Evolutionary conservation across 1,140 invertebrate genomes (phyloP).

Genomic region (Drosophila arawakana): DNA sequence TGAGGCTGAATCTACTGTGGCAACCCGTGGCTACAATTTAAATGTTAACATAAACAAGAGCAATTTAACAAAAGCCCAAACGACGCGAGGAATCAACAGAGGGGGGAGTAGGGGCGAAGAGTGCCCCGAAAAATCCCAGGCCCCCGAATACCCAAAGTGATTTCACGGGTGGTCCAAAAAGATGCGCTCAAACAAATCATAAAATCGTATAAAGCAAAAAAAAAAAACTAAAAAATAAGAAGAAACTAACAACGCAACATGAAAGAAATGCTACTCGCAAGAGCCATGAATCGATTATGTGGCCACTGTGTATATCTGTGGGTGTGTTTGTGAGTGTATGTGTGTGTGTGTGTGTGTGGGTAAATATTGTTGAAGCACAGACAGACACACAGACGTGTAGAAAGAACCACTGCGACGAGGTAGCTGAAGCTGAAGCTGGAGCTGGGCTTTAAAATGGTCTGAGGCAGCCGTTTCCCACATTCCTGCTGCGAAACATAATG

Average conservation of each 20-base stretch:
- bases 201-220: conserved; percentile 63
- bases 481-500: conserved; percentile 82
- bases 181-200: conserved; percentile 83
- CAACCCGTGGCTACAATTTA: conserved; percentile 83
- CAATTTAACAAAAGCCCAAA: conserved; percentile 79
- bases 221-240: conserved; percentile 36
- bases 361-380: conserved; percentile 48
- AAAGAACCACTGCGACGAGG: conserved; percentile 40
- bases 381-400: conserved; percentile 14
- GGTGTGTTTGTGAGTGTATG: conserved; percentile 54
- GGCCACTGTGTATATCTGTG: conserved; percentile 54
- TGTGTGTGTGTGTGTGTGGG: conserved; percentile 42
- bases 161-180: conserved; percentile 82
- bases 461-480: conserved; percentile 76
- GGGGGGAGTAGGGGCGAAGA: too few relatives aligned
- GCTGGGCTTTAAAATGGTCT: conserved; percentile 65
- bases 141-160: conserved; percentile 73
- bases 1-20: conserved; percentile 39
- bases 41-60: conserved; percentile 84
- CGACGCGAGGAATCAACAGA: conserved; percentile 3
- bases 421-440: conserved; percentile 3
- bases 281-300: conserved; percentile 83
- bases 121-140: conserved; percentile 11
- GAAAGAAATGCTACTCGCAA: conserved; percentile 79
- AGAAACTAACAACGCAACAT: conserved; percentile 81